Evolutionary conservation across 2,888 invertebrate genomes (phyloP), one percentile per base, ranked within the genome.

Genomic region (Ecliptopera silaceata): DNA sequence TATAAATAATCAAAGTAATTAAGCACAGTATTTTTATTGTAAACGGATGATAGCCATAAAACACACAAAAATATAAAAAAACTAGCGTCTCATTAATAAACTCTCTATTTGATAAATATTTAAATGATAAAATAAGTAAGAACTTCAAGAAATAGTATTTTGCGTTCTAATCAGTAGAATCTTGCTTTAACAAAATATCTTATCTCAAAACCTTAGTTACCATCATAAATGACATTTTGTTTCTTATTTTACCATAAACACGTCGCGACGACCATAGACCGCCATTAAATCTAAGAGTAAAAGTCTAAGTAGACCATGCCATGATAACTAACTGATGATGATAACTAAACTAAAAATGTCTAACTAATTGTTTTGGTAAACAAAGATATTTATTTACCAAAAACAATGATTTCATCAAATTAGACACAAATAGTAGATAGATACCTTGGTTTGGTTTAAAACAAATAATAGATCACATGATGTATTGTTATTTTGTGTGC

Each of bases 161-260:
- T 26, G 26, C 1, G 8, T 26, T 26, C 6, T 15, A 45, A 45
- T 52, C 43, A 43, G 38, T 48, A 51, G 52, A 60, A 60, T 47
- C 50, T 50, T 34, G 34, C 39, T 22, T 11, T 26, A 20, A 34
- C 36, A 38, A 53, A 50, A 39, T 38, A 29, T 18, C 20, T 53
- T 46, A 53, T 53, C 52, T 45, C 1, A 12, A 22, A 32, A 41
- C 46, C 52, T 44, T 42, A 36, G 45, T 52, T 50, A 46, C 39
- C 46, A 39, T 39, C 52, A 32, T n/a, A n/a, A n/a, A n/a, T 41
- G 52, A 32, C 52, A 46, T 41, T 39, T 41, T 41, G n/a, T 20
- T 46, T 41, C 46, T 53, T 31, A 20, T 39, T 52, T 50, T 51
- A 44, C 36, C 44, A 38, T 44, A 42, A 29, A 34, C 22, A 12